Base-by-base conservation (phyloP, 2,797 vertebrate genomes). In the Hybognathus amarus region DNA sequence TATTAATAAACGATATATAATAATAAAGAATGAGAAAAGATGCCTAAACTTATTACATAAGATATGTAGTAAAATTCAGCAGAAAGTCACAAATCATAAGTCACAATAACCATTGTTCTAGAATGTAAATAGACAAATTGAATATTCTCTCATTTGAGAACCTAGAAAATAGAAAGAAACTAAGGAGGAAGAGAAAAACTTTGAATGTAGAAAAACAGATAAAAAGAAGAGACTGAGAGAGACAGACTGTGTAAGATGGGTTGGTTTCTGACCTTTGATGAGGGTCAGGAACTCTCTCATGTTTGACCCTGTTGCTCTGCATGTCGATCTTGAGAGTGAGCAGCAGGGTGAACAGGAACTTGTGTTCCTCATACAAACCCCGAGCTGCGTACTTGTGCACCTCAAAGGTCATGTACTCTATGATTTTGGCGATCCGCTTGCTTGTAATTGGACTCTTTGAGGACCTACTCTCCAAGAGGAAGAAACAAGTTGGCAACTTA, bases 311-410 rank as follows among this genome's bases (percentile, higher is more conserved):
- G 88, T 92, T 95, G 90, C 96, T 95, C 89, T 98, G 97, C 91
- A 99, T 96, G 93, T 99, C 97, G 6, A 99, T 97, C 93, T 98
- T 99, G 73, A 99, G 90, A 0, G 97, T 95, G 85, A 99, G 93
- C 77, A 99, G 91, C 86, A 99, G 90, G 0, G 97, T 97, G 91
- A 99, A 99, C 59, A 99, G 95, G 87, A 99, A 98, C 90, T 98
- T 98, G 93, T 99, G 98, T 84, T 97, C 96, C 69, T 99, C 98
- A 0, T 97, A 99, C 33, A 99, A 91, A 18, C 98, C 98, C n/a
- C 95, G 92, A 11, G 95, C 95, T 30, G 96, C 92, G 0, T 97
- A 98, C 89, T 93, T 97, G 78, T 96, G 95, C 70, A 99, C 95
- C 91, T 97, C 96, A 0, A 95, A 98, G 61, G 97, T 99, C 97